These are phyloP conservation scores for Caradrina kadenii DNA, from an alignment of 2,888 invertebrate species.

Conservation along the genomic window DNA sequence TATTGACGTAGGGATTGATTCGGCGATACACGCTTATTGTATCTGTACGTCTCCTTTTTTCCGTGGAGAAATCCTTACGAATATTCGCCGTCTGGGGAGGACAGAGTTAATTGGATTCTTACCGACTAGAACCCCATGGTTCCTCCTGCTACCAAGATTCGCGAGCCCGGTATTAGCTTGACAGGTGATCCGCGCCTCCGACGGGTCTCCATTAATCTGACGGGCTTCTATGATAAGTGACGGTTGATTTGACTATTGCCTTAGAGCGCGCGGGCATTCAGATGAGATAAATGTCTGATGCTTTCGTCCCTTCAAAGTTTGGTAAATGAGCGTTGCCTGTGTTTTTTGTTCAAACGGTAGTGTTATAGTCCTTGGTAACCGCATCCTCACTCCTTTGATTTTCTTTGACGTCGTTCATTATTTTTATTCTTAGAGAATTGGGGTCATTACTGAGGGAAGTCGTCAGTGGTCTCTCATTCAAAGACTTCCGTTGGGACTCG, in stretches of 20 bases:
- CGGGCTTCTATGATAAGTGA: not conserved
- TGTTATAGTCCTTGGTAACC: constrained; percentile 3
- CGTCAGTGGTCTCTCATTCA: constrained; percentile 48
- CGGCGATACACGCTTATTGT: not conserved
- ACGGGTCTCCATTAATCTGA: not conserved
- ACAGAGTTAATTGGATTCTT: too few relatives aligned
- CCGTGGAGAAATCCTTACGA: too few relatives aligned
- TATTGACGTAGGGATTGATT: not conserved
- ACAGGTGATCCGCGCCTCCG: too few relatives aligned
- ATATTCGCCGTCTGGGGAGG: too few relatives aligned
- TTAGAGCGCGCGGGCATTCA: too few relatives aligned
- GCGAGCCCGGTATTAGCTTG: too few relatives aligned
- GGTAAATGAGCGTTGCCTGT: not conserved
- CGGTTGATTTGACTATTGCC: too few relatives aligned
- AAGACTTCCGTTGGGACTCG: constrained; percentile 42
- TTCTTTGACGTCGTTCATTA: constrained; percentile 43
- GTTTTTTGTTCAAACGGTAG: not conserved
- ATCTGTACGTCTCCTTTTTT: not conserved
- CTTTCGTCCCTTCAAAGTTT: not conserved
- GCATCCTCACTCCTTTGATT: constrained; percentile 19
- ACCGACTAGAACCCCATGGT: too few relatives aligned
- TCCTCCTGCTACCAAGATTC: too few relatives aligned
- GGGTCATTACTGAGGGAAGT: constrained; percentile 43
- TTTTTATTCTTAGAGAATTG: constrained; percentile 50
- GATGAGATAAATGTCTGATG: not conserved